Base-by-base conservation (phyloP, 2,113 vertebrate species). In the Diphyllodes magnificus region DNA sequence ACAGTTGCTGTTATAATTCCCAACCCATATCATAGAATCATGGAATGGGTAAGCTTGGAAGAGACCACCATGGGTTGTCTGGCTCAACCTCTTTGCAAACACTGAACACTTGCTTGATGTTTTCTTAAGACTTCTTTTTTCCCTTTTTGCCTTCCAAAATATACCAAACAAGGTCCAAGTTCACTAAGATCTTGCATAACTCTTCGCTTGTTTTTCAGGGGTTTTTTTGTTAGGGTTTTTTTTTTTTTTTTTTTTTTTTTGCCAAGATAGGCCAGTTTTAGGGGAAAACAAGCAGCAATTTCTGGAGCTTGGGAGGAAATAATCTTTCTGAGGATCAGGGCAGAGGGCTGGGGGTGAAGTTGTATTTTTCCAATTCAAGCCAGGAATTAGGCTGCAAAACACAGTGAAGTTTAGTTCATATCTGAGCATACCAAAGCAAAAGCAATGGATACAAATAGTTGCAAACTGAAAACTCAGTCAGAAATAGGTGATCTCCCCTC, bases 371-470 rank as follows among this genome's bases (percentile, higher is more conserved):
- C 42, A 59, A 42, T 44, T 66, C 23, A 56, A 37, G 12, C 17
- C 24, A 78, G 31, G 22, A 61, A 57, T 64, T 40, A 77, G 64
- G 10, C 21, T 60, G 30, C 27, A 78, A 66, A 80, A 35, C 19
- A 64, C 17, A 21, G 39, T 17, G 21, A 68, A 50, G 40, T 28
- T 77, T 22, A 56, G 37, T 22, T 71, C 11, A 4, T 20, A 51
- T 33, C 61, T 45, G 63, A 94, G 42, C 31, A 22, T 7, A 76
- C 11, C 21, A 45, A 65, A 86, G 35, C 24, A 47, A 76, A 90
- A 87, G 31, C n/a, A n/a, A n/a, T 0, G 2, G 37, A 35, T 13
- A 35, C 16, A 56, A 56, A 44, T 1, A 45, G 33, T 0, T 57
- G 42, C 60, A 81, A 81, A 80, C 40, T 40, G 82, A 57, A 82